Conservation (phyloP, 2,888 invertebrate genomes). For the Scaptomyza polygonia region DNA sequence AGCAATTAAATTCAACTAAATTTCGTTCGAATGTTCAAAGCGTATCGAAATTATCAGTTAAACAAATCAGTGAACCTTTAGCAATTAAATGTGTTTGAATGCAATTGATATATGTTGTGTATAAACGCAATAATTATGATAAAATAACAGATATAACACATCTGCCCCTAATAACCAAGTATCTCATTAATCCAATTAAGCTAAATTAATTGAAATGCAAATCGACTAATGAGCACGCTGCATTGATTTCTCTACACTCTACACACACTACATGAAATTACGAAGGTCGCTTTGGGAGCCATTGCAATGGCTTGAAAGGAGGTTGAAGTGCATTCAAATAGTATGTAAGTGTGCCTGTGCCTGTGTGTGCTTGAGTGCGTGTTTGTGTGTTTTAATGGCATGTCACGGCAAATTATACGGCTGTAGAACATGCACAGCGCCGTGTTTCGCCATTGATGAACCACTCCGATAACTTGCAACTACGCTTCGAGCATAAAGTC, state of each 20-base stretch:
- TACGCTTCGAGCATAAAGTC: neutral
- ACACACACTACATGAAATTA: constrained; percentile 13
- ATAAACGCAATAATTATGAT: constrained; percentile 64
- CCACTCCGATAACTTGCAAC: constrained; percentile 35
- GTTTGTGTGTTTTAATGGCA: constrained; percentile 43
- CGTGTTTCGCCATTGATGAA: constrained; percentile 60
- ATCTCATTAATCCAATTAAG: constrained; percentile 80
- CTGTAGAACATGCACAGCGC: constrained; percentile 58
- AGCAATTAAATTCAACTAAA: constrained; percentile 15
- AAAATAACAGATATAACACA: constrained; percentile 45
- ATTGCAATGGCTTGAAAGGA: neutral
- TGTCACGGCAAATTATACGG: constrained; percentile 58
- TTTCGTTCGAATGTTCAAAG: constrained; percentile 40
- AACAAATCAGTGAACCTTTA: constrained; percentile 58
- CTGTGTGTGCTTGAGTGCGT: neutral
- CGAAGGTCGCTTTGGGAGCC: constrained; percentile 17
- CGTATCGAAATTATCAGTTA: constrained; percentile 47
- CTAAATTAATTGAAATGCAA: constrained; percentile 78
- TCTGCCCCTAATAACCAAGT: constrained; percentile 66
- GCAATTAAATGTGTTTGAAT: constrained; percentile 49
- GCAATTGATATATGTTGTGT: constrained; percentile 35
- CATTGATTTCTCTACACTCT: constrained; percentile 48
- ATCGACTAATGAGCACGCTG: constrained; percentile 76
- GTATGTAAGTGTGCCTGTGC: too few species aligned
- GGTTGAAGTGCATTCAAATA: constrained; percentile 55